Conservation (phyloP, 2,888 invertebrate genomes). For the Gisinianus flammeolus region DNA sequence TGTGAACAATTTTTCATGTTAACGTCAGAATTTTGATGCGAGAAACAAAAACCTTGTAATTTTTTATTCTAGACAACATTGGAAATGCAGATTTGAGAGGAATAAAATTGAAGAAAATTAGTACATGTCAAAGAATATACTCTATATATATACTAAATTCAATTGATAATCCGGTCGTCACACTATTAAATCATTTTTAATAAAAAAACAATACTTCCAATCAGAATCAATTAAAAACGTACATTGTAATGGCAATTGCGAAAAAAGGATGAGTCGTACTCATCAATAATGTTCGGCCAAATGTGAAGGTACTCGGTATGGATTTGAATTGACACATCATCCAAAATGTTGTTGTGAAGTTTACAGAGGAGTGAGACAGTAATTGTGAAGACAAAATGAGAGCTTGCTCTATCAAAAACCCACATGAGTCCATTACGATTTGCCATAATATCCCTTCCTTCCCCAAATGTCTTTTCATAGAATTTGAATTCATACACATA, state of each 20-base stretch:
- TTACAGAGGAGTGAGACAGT: conserved; percentile 82
- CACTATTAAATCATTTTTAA: conserved; percentile 13
- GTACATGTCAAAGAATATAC: too few relatives aligned
- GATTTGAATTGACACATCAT: conserved; percentile 81
- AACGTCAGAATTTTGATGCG: too few relatives aligned
- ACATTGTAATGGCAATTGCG: too few relatives aligned
- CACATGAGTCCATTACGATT: conserved; percentile 66
- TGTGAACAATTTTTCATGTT: too few relatives aligned
- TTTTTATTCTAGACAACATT: too few relatives aligned
- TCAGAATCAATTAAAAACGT: too few relatives aligned
- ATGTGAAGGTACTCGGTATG: conserved; percentile 79
- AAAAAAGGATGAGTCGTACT: too few relatives aligned
- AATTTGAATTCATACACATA: conserved; percentile 65
- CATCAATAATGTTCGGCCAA: conserved; percentile 85
- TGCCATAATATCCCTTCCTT: conserved; percentile 52
- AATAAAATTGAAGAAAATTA: too few relatives aligned
- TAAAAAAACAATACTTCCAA: background rate
- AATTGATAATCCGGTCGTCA: conserved; percentile 18
- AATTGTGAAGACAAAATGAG: conserved; percentile 76
- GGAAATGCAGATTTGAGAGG: too few relatives aligned
- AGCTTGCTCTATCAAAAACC: conserved; percentile 70
- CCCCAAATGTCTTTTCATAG: conserved; percentile 67
- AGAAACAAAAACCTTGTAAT: too few relatives aligned
- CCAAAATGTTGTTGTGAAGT: conserved; percentile 82
- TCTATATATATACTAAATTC: too few relatives aligned